Evolutionary conservation across 1,140 invertebrate genomes (phyloP).

Genomic region (Brachionus asplanchnoidis): DNA sequence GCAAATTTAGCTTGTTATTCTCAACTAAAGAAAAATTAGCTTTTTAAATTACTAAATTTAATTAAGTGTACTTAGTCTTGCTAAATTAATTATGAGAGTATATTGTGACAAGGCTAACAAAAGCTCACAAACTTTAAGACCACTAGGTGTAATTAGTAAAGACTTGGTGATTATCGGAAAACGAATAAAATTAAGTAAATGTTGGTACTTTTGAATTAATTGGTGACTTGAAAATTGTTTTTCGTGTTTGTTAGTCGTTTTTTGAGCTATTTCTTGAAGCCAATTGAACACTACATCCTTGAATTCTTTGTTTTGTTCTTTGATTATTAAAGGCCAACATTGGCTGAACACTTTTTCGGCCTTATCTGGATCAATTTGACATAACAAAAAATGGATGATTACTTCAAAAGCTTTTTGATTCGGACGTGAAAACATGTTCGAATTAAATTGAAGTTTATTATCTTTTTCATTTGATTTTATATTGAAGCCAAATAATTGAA

Average conservation of each 20-base stretch:
- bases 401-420: slow-evolving; percentile 41
- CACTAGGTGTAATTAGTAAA: slow-evolving; percentile 9
- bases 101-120: slow-evolving; percentile 7
- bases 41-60: not conserved
- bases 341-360: not conserved
- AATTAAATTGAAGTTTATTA: slow-evolving; percentile 7
- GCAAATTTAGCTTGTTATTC: not conserved
- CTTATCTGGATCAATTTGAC: slow-evolving; percentile 10
- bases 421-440: not conserved
- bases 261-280: slow-evolving; percentile 3
- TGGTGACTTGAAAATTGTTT: not conserved
- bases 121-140: slow-evolving; percentile 24
- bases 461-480: slow-evolving; percentile 2
- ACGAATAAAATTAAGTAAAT: not conserved
- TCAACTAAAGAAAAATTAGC: not conserved
- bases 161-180: slow-evolving; percentile 35
- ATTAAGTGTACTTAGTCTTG: not conserved
- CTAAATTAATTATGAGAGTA: slow-evolving; percentile 6
- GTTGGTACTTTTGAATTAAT: not conserved
- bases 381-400: slow-evolving; percentile 21
- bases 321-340: not conserved
- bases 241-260: not conserved
- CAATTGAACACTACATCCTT: slow-evolving; percentile 28
- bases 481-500: slow-evolving; percentile 20
- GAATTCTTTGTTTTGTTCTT: slow-evolving; percentile 38